These are phyloP conservation scores for Manacus vitellinus DNA, from an alignment of 2,113 vertebrate species.

Conservation along the genomic window DNA sequence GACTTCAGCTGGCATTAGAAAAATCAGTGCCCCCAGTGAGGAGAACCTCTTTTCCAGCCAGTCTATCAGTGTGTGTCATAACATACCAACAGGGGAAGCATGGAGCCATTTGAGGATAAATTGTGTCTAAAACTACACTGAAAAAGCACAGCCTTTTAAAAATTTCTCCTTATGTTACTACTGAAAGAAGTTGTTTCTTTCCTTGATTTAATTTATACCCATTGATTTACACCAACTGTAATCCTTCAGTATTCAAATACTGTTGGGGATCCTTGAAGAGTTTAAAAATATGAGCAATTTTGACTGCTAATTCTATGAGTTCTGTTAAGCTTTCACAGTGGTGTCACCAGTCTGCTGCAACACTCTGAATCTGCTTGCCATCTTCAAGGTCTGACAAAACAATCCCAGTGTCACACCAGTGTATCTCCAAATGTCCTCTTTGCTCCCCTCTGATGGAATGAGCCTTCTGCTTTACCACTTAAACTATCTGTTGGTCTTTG, in stretches of 20 bases:
- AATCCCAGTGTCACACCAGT: no score
- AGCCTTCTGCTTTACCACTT: neutral
- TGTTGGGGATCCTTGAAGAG: neutral
- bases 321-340: neutral
- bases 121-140: neutral
- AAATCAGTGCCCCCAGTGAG: neutral
- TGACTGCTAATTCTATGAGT: neutral
- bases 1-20: neutral
- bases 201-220: neutral
- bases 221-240: neutral
- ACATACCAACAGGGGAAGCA: neutral
- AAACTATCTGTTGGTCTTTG: neutral
- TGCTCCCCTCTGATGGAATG: neutral
- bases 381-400: neutral
- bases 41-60: neutral
- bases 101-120: neutral
- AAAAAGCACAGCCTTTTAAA: neutral
- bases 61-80: neutral
- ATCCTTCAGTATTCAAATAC: neutral
- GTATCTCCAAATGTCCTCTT: neutral
- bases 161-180: neutral
- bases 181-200: neutral
- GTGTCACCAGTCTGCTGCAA: neutral
- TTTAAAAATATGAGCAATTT: neutral
- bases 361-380: neutral